phyloP scores from a whole-genome alignment of 2,113 vertebrate species.

The Hydropotes inermis region DNA sequence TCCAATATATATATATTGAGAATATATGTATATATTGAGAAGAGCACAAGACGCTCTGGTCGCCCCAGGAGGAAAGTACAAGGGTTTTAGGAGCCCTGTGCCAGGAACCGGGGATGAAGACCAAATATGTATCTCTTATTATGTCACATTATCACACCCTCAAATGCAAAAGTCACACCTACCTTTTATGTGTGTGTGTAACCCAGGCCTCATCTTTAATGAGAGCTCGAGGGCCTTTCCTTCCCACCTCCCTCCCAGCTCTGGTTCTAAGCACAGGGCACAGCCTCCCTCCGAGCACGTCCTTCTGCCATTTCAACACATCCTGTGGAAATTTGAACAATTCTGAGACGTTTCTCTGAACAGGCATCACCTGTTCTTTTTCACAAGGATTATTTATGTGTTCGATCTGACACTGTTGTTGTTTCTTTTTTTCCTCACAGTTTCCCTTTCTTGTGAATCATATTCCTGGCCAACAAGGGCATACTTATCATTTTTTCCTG shows the following conservation, averaged over 20 bases:
- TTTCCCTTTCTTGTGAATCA: neutral
- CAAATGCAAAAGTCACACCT: neutral
- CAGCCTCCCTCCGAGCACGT: fast-evolving
- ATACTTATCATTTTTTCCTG: neutral
- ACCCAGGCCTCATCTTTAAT: neutral
- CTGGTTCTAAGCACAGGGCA: neutral
- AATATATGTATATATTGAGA: neutral
- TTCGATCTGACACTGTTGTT: neutral
- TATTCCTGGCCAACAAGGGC: neutral
- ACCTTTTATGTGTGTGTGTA: neutral
- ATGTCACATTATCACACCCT: neutral
- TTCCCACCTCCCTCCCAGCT: neutral
- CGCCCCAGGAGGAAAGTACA: neutral
- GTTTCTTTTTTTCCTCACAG: neutral
- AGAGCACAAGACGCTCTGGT: neutral
- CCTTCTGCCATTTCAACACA: neutral
- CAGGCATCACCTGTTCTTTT: neutral
- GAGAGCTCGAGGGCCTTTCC: too few species aligned
- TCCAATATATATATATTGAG: neutral
- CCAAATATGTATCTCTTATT: neutral
- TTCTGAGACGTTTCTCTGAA: neutral
- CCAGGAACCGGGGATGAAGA: neutral
- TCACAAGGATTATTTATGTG: neutral
- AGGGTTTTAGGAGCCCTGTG: neutral
- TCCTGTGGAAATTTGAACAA: neutral